Conservation (phyloP, 53 echinoderm and acorn worm genomes). For the Apostichopus leukothele region DNA sequence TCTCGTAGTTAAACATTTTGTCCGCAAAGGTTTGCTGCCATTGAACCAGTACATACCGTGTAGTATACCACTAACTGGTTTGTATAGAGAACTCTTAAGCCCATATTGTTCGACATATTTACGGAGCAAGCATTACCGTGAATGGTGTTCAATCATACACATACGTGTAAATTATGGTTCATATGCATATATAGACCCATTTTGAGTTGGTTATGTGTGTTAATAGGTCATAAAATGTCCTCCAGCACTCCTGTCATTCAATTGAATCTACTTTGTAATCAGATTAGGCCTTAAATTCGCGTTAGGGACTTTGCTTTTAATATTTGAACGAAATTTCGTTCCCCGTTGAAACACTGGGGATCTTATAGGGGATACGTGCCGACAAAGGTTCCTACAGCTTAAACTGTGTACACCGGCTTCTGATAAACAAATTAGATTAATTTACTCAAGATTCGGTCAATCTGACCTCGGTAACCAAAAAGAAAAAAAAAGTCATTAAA, state of each 20-base stretch:
- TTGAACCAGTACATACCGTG: too few relatives aligned
- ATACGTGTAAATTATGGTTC: constrained; percentile 23
- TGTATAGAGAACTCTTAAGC: too few relatives aligned
- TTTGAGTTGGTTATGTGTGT: constrained; percentile 38
- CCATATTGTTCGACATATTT: too few relatives aligned
- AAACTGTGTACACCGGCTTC: background rate
- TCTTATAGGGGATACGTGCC: constrained; percentile 13
- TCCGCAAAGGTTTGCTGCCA: too few relatives aligned
- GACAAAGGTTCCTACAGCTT: constrained; percentile 20
- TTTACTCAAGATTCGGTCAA: constrained; percentile 1
- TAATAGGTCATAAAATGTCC: constrained; percentile 35
- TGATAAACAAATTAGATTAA: constrained; percentile 26
- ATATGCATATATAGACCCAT: constrained; percentile 18
- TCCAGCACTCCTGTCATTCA: constrained; percentile 29
- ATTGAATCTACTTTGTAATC: constrained; percentile 37
- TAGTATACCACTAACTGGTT: too few relatives aligned
- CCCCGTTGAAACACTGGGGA: constrained; percentile 10
- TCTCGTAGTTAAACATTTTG: too few relatives aligned
- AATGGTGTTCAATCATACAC: background rate
- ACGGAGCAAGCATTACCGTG: too few relatives aligned
- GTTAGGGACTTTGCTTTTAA: constrained; percentile 1
- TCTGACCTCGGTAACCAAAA: background rate
- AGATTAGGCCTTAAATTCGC: constrained; percentile 2
- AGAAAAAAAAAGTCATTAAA: background rate
- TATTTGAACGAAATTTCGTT: background rate